Evolutionary conservation across 2,888 invertebrate genomes (phyloP).

Genomic region (Chalcosyrphus nemorum): DNA sequence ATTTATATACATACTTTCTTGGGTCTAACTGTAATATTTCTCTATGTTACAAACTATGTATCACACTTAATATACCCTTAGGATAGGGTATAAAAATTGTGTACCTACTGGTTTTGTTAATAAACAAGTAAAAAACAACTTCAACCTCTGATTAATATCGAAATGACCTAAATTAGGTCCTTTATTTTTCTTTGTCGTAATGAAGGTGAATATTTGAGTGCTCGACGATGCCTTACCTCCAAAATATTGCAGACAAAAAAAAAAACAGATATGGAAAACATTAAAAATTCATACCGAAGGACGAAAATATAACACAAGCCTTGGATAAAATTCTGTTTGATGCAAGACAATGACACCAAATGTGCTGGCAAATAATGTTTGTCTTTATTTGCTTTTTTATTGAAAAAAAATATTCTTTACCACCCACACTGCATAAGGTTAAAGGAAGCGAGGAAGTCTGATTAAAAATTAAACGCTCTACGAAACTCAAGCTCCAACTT

Average conservation of each 20-base stretch:
- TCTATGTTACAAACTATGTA: too few relatives aligned
- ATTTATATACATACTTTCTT: too few relatives aligned
- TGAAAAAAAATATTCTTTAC: neutral
- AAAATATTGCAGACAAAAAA: neutral
- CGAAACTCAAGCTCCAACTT: constrained; percentile 33
- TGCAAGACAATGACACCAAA: constrained; percentile 17
- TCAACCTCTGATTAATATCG: constrained; percentile 42
- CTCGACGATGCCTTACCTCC: neutral
- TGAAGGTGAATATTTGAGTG: constrained; percentile 32
- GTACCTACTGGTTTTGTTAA: too few relatives aligned
- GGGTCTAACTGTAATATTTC: too few relatives aligned
- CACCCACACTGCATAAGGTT: neutral
- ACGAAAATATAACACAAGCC: neutral
- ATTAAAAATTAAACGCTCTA: constrained; percentile 58
- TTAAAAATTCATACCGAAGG: too few relatives aligned
- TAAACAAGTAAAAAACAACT: constrained; percentile 12
- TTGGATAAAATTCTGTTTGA: constrained; percentile 29
- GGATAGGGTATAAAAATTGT: too few relatives aligned
- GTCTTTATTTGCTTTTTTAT: neutral
- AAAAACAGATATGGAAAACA: neutral
- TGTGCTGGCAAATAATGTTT: constrained; percentile 7
- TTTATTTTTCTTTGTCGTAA: constrained; percentile 27
- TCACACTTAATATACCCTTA: too few relatives aligned
- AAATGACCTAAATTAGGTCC: constrained; percentile 49
- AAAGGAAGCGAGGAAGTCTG: constrained; percentile 16